A percentile compares a stretch with the other conserved stretches of the same genome.
Conservation (phyloP, 2,888 invertebrate species). For the Mycalesis mineus region DNA sequence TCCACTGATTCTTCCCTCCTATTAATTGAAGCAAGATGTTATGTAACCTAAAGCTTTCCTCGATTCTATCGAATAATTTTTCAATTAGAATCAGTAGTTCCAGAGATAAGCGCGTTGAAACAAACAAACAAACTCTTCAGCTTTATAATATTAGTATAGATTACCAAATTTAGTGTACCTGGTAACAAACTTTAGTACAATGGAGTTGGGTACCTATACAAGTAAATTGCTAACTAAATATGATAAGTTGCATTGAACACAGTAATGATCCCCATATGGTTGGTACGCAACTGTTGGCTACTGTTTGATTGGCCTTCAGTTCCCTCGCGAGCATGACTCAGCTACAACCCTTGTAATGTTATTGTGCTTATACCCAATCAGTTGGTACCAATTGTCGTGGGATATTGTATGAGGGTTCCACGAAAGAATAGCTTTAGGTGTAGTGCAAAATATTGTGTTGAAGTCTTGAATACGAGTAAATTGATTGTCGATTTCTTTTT, state of each 20-base stretch:
- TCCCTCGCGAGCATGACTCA: slow-evolving; percentile 53
- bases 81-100: no score
- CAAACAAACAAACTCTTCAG: no score
- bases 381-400: slow-evolving; percentile 27
- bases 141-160: no score
- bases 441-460: neutral
- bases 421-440: neutral
- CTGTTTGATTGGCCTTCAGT: slow-evolving; percentile 43
- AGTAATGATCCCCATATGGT: slow-evolving; percentile 49
- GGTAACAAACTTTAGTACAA: no score
- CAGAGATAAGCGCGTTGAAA: no score
- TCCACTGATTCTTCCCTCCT: no score
- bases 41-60: no score
- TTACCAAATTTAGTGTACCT: no score
- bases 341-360: slow-evolving; percentile 40
- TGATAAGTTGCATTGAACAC: neutral
- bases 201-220: neutral
- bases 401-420: slow-evolving; percentile 16
- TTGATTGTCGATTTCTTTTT: no score
- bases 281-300: slow-evolving; percentile 49
- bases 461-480: no score
- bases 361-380: slow-evolving; percentile 23
- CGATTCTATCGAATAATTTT: no score
- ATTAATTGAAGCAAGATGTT: no score
- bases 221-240: neutral